A percentile compares a stretch with the other conserved stretches of the same genome.
Evolutionary conservation across 2,113 vertebrate species (phyloP).

Genomic region (Corydoras sp.): DNA sequence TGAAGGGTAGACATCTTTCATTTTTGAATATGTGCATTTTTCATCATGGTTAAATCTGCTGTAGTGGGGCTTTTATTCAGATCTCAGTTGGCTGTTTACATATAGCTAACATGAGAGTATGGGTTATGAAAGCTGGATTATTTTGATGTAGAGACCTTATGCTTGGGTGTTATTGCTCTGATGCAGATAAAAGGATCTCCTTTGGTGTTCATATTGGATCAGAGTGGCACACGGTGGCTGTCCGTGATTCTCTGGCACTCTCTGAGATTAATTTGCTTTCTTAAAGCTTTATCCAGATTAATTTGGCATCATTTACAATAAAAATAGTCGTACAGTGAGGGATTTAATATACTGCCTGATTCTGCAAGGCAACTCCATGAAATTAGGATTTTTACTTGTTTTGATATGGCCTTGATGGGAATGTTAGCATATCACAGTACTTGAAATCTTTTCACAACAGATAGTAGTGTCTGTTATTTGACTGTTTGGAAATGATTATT

Average conservation of each 20-base stretch:
- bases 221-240: slow-evolving; percentile 5
- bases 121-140: neutral
- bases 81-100: neutral
- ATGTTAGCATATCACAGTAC: neutral
- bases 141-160: neutral
- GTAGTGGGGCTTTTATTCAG: neutral
- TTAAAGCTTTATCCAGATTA: slow-evolving; percentile 60
- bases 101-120: neutral
- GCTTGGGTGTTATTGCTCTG: slow-evolving; percentile 5
- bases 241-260: slow-evolving; percentile 41
- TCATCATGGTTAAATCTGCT: neutral
- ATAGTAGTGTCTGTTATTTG: too few species aligned
- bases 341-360: slow-evolving; percentile 37
- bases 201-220: slow-evolving; percentile 29
- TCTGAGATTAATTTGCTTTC: slow-evolving; percentile 49
- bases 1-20: neutral
- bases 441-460: too few species aligned
- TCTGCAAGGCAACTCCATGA: neutral
- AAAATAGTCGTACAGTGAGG: slow-evolving; percentile 39
- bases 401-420: neutral
- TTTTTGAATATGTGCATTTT: neutral
- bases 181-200: slow-evolving; percentile 12
- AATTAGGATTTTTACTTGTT: neutral
- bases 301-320: slow-evolving; percentile 44
- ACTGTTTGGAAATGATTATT: too few species aligned